A percentile compares a stretch with the other conserved stretches of the same genome.
Evolutionary conservation across 2,797 vertebrate genomes (phyloP).

Genomic region (Eutrigla gurnardus): DNA sequence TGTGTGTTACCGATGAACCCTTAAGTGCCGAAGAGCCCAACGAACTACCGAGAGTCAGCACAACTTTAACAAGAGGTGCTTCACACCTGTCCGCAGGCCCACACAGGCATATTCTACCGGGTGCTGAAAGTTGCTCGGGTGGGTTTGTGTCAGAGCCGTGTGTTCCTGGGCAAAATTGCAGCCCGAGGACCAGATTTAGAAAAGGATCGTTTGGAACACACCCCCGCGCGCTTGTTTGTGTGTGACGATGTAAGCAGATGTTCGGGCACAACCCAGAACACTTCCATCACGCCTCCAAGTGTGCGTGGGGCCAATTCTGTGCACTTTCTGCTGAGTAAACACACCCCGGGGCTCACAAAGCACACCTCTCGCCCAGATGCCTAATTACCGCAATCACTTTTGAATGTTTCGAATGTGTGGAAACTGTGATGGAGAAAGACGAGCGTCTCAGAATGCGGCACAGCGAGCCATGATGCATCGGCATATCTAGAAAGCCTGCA

Average conservation of each 20-base stretch:
- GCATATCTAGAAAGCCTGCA: conserved; percentile 14
- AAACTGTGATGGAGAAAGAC: conserved; percentile 51
- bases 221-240: conserved; percentile 1
- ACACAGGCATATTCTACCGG: conserved; percentile 50
- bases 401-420: conserved; percentile 67
- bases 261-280: conserved; percentile 52
- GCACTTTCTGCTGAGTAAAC: conserved; percentile 75
- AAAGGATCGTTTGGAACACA: conserved; percentile 48
- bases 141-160: conserved; percentile 49
- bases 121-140: conserved; percentile 59
- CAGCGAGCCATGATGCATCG: conserved; percentile 37
- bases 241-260: conserved; percentile 66
- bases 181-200: conserved; percentile 57
- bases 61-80: conserved; percentile 63
- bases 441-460: conserved; percentile 21
- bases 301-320: conserved; percentile 48
- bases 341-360: conserved; percentile 61
- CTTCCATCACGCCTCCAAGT: conserved; percentile 55
- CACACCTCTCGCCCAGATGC: conserved; percentile 68
- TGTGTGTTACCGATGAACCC: conserved; percentile 61
- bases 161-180: conserved; percentile 57
- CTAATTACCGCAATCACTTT: conserved; percentile 72
- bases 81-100: conserved; percentile 58
- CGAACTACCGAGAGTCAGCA: conserved; percentile 70
- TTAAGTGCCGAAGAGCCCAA: conserved; percentile 63